Evolutionary conservation across 2,888 invertebrate genomes (phyloP), one percentile per base, ranked within the genome.

Genomic region (Rosalia funebris): DNA sequence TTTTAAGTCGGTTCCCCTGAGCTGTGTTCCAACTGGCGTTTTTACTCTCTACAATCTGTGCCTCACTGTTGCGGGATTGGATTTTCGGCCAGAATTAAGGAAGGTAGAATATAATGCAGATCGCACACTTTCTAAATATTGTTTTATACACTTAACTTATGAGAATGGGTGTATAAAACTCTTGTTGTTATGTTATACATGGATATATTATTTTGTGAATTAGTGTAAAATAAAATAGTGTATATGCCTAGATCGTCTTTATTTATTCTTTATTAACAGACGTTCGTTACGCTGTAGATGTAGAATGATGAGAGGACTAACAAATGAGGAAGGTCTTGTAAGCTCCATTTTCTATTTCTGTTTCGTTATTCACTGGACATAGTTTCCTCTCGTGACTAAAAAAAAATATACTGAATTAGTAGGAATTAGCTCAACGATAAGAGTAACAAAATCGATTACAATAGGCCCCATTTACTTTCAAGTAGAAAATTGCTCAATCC

Each of bases 191-290:
- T 58, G 68, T 75, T 74, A 66, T 69, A 72, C 63, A 76, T 78
- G 75, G 75, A 79, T 76, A 77, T 74, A 78, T 77, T 77, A 80
- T 77, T 80, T 79, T 80, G 76, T 79, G 79, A 78, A 77, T 78
- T 79, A 79, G 77, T 78, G 78, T 78, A 78, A 76, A 78, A 76
- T 75, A 75, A 78, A 74, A 68, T 76, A 77, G 76, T 77, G 74
- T 77, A 75, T 73, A 74, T 75, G 75, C 75, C 72, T 69, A 53
- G n/a, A 25, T 19, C n/a, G 9, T 9, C 2, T 20, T 45, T 19
- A 45, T 45, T 42, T 15, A 46, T 14, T 46, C 20, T 1, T 12
- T 12, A n/a, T 3, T 25, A 1, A 11, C 19, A 17, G 41, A 39
- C 1, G 15, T 39, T n/a, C n/a, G n/a, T n/a, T n/a, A n/a, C 1